Conservation (phyloP, 2,113 vertebrate species). For the Vidua macroura region DNA sequence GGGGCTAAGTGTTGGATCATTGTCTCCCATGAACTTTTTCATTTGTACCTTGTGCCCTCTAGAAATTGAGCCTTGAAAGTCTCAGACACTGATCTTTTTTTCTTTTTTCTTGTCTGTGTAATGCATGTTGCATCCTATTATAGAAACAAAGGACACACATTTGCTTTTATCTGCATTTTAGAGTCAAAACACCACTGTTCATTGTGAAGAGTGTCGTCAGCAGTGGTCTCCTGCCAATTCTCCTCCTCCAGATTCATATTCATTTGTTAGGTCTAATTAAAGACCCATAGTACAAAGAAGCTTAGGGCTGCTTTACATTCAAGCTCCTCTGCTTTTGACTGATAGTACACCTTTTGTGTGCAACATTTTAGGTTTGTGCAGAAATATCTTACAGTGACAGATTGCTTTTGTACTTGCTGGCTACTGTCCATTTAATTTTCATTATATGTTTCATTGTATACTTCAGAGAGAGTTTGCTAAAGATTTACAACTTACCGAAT, state of each 20-base stretch:
- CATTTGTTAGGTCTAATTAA: slow-evolving; percentile 60
- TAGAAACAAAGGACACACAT: slow-evolving; percentile 49
- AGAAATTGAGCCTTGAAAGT: neutral
- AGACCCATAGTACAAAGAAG: slow-evolving; percentile 14
- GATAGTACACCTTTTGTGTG: slow-evolving; percentile 47
- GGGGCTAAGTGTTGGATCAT: neutral
- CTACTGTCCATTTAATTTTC: neutral
- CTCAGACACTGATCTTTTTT: neutral
- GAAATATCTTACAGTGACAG: neutral
- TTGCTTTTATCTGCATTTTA: slow-evolving; percentile 13
- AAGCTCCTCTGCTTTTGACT: slow-evolving; percentile 24
- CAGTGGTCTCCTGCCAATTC: slow-evolving; percentile 27
- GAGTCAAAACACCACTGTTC: neutral
- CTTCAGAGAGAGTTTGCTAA: neutral
- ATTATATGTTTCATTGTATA: neutral
- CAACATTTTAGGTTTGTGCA: neutral
- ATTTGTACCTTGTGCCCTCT: neutral
- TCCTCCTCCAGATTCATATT: slow-evolving; percentile 27
- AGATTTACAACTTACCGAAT: neutral
- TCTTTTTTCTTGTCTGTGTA: neutral
- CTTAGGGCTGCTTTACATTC: slow-evolving; percentile 3
- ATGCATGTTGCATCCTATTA: slow-evolving; percentile 4
- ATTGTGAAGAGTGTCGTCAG: neutral
- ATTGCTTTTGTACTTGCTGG: slow-evolving; percentile 21
- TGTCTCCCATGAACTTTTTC: neutral